Base-by-base conservation (phyloP, 2,113 vertebrate genomes). In the Eolophus roseicapilla region DNA sequence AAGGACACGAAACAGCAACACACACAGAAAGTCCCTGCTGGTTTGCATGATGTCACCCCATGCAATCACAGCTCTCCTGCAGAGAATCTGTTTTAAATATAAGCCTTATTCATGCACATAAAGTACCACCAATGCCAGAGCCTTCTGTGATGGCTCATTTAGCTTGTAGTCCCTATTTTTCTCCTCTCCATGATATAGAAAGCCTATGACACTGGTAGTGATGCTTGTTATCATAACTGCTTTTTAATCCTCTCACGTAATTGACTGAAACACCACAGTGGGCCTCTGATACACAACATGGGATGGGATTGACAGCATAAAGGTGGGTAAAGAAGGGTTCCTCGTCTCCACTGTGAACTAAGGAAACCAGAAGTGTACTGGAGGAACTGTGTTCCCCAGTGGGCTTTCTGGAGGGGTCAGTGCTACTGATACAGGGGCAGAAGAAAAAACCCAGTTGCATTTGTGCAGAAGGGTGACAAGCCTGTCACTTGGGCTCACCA, bases 221-320 rank as follows among this genome's bases (percentile, higher is more conserved):
- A 46, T 13, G 39, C 37, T 76, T 75, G 49, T 29, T 9, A 15
- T 13, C 50, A 24, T 18, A 21, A 20, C 9, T 1, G 5, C 9
- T 43, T 75, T 83, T 20, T 33, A 43, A 83, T 78, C 50, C 37
- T 18, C 47, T 27, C 55, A 24, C 33, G 12, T 49, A 77, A 77
- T 28, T 6, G 23, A 73, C 0, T 41, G 39, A 33, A 82, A 71
- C 33, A 19, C 62, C 4, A 0, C 0, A 1, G 10, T 2, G 6
- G 14, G 35, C 55, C 24, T 75, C 39, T 49, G 16, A 70, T 17
- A 37, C 23, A 41, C 29, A 12, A 41, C 17, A n/a, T 3, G 8
- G 27, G n/a, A 60, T 4, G 8, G 28, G 35, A 55, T 1, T 1
- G 3, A 52, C 27, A 69, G 75, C 82, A 68, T 6, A 18, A 75